phyloP scores from a whole-genome alignment of 1,140 invertebrate species.

The Halyomorpha halys region DNA sequence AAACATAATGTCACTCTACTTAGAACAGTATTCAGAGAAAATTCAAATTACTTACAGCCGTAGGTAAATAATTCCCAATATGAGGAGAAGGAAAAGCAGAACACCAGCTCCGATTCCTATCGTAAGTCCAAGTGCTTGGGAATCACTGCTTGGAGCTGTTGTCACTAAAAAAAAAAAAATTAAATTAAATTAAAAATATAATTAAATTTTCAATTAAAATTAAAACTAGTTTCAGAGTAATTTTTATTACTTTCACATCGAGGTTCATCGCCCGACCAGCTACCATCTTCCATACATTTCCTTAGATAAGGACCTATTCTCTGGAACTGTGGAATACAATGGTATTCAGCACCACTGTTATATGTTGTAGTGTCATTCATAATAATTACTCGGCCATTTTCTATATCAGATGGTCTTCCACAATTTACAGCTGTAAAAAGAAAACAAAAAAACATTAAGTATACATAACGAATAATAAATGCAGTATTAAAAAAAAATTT shows the following conservation, averaged over 20 bases:
- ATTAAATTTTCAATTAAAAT: too few species aligned
- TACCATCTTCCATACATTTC: slow-evolving; percentile 68
- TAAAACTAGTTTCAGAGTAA: not conserved
- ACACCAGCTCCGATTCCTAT: slow-evolving; percentile 69
- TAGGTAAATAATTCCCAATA: slow-evolving; percentile 63
- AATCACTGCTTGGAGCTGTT: slow-evolving; percentile 51
- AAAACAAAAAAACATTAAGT: too few species aligned
- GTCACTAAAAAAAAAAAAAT: slow-evolving; percentile 37
- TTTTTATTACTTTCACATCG: slow-evolving; percentile 49
- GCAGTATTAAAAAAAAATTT: too few species aligned
- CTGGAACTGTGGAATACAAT: slow-evolving; percentile 75
- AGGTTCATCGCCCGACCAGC: slow-evolving; percentile 75
- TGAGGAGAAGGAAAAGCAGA: slow-evolving; percentile 60
- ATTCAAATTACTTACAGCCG: slow-evolving; percentile 55
- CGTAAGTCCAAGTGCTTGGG: slow-evolving; percentile 56
- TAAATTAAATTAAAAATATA: not conserved
- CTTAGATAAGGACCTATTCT: slow-evolving; percentile 67
- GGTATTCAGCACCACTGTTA: slow-evolving; percentile 72
- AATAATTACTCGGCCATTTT: slow-evolving; percentile 75
- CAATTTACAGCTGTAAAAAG: slow-evolving; percentile 64
- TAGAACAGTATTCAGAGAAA: too few species aligned
- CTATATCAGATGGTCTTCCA: slow-evolving; percentile 60
- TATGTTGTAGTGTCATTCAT: slow-evolving; percentile 73
- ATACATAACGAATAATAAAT: too few species aligned
- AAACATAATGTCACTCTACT: too few species aligned